Evolutionary conservation across 2,113 vertebrate species (phyloP).

Genomic region (Ivindomyrus marchei): DNA sequence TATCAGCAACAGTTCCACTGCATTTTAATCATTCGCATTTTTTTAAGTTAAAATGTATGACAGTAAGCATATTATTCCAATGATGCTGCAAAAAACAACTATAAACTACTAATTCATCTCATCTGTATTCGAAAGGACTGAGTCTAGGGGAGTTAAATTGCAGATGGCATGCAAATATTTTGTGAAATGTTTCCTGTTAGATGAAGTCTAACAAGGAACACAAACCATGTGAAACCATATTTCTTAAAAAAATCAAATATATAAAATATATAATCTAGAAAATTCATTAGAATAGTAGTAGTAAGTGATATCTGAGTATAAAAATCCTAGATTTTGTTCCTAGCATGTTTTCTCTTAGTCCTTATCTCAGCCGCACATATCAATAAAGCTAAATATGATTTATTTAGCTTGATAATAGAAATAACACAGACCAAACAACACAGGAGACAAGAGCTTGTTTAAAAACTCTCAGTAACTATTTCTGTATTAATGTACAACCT

Average conservation of each 20-base stretch:
- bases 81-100: background rate
- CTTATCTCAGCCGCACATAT: background rate
- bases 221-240: background rate
- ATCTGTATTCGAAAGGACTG: background rate
- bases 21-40: background rate
- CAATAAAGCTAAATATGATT: constrained; percentile 1
- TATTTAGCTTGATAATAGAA: background rate
- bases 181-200: background rate
- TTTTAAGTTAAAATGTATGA: background rate
- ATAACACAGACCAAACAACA: constrained; percentile 42
- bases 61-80: background rate
- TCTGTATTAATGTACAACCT: constrained; percentile 76
- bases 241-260: background rate
- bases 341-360: background rate
- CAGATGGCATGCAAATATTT: constrained; percentile 1
- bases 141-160: constrained; percentile 20
- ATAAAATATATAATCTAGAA: background rate
- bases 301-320: background rate
- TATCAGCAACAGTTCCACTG: background rate
- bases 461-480: constrained; percentile 74
- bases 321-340: background rate
- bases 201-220: background rate
- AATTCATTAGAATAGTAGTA: background rate
- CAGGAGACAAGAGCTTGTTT: constrained; percentile 55
- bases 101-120: background rate